phyloP scores from a whole-genome alignment of 2,113 vertebrate species.

The Dasyurus viverrinus region DNA sequence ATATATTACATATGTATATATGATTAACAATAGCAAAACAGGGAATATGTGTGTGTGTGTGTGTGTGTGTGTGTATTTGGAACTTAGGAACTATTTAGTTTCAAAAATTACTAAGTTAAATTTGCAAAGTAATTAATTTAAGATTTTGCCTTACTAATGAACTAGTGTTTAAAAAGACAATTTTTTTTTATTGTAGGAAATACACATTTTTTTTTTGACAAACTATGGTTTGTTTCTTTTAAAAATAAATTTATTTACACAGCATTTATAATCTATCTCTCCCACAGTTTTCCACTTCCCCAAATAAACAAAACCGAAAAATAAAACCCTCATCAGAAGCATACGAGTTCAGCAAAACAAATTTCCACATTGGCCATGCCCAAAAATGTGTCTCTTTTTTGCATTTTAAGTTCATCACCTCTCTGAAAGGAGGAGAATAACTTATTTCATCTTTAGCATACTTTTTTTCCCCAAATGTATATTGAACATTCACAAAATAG shows the following conservation, averaged over 20 bases:
- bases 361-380: not conserved
- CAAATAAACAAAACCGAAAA: not conserved
- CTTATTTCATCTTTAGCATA: not conserved
- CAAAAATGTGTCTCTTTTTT: not conserved
- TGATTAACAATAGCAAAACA: not conserved
- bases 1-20: not conserved
- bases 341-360: not conserved
- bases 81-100: not conserved
- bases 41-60: not conserved
- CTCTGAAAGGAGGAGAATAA: not conserved
- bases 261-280: not conserved
- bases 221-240: not conserved
- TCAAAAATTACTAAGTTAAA: not conserved
- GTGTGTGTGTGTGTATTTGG: not conserved
- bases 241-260: not conserved
- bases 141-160: not conserved
- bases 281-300: not conserved
- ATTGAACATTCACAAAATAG: not conserved
- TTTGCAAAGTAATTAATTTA: not conserved
- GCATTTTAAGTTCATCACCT: not conserved
- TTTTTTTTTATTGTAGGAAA: not conserved
- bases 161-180: not conserved
- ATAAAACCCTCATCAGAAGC: not conserved
- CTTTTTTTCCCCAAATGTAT: not conserved
- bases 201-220: not conserved